Evolutionary conservation across 2,113 vertebrate genomes (phyloP), one percentile per base, ranked within the genome.

Genomic region (Mandrillus leucophaeus): DNA sequence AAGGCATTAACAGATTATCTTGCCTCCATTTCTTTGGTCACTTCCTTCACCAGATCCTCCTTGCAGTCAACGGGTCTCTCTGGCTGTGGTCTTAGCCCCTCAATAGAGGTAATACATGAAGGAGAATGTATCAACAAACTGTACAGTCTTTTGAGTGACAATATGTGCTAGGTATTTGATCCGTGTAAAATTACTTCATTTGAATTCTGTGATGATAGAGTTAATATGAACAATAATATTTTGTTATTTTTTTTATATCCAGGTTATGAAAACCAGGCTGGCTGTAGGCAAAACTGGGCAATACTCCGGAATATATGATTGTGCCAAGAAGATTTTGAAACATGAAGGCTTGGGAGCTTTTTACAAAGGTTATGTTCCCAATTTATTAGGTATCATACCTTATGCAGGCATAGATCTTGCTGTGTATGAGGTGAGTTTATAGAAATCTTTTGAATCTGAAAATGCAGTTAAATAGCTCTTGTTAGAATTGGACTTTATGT

Each of bases 191-290:
- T 70, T 27, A 13, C 38, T 75, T 83, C n/a, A n/a, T 93, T 96
- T 76, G 57, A 86, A 75, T 92, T 75, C 23, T 8, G 10, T 25
- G 43, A 8, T 61, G 12, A 45, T 45, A 25, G 35, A 45, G 0
- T 72, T 72, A n/a, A 68, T 68, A 59, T 23, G n/a, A 82, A 16
- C 16, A 50, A 7, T 90, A 18, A 17, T 35, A 55, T 75, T 89
- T 52, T 82, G 50, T 92, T 72, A 8, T 97, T 96, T 84, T 50
- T 97, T 96, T 93, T 32, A 27, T 23, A 8, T 88, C 83, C 85
- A 99, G 99, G 99, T 99, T 80, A 95, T 99, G 97, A 99, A 99
- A 98, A 99, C 99, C 52, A 99, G 99, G 86, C 97, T 99, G 98
- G 99, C 99, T 72, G 99, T 99, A 73, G 99, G 99, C 96, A 99